A percentile compares a stretch with the other conserved stretches of the same genome.
Conservation (phyloP, 2,113 vertebrate species). For the Colius striatus region DNA sequence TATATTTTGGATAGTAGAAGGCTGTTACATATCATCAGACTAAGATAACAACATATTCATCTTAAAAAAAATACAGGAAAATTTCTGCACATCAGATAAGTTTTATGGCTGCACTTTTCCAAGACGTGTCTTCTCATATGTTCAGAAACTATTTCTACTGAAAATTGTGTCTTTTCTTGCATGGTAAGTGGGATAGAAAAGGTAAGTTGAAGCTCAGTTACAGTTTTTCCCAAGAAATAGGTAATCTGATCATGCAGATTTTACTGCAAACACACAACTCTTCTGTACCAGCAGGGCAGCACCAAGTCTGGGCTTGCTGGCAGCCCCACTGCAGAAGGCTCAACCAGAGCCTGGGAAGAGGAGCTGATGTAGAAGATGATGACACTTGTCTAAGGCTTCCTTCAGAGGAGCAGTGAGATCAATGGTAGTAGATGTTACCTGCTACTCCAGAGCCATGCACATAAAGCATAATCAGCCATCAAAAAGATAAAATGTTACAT, state of each 20-base stretch:
- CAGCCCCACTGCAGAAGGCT: neutral
- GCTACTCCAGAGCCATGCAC: neutral
- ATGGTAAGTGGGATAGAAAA: neutral
- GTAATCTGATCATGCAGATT: rapidly evolving
- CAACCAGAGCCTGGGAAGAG: too few relatives aligned
- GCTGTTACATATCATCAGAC: neutral
- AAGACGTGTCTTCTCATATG: rapidly evolving
- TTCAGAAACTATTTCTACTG: neutral
- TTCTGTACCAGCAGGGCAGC: neutral
- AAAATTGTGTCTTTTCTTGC: neutral
- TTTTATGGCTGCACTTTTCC: neutral
- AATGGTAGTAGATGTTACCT: neutral
- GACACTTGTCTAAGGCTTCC: neutral
- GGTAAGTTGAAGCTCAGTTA: neutral
- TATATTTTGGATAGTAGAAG: neutral
- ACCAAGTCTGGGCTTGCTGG: neutral
- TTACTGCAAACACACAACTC: rapidly evolving
- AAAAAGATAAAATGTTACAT: neutral
- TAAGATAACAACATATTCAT: neutral
- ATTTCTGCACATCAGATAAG: neutral
- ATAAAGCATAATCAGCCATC: rapidly evolving
- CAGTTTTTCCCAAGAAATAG: neutral
- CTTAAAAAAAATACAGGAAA: neutral
- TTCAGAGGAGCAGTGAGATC: too few relatives aligned
- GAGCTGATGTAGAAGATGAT: neutral